Evolutionary conservation across 2,113 vertebrate species (phyloP), one percentile per base, ranked within the genome.

Genomic region (Semicossyphus pulcher): DNA sequence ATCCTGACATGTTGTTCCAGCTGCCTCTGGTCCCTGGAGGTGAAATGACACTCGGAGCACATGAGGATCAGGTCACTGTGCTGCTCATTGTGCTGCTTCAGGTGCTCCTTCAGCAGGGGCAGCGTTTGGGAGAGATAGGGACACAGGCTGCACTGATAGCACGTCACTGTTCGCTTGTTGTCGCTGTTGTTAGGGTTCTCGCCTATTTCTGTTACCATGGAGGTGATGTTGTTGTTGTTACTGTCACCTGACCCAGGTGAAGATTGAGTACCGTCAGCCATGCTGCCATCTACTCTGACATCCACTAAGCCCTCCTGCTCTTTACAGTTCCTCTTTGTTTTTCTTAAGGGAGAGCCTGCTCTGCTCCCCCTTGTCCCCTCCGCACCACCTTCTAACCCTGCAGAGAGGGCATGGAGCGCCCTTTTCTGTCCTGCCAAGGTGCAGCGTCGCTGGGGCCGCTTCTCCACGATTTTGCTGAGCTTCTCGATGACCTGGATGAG

Each of bases 401-500:
- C 87, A 16, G 57, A 60, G 0, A 69, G 42, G 26, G 64, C 25
- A 80, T 82, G 58, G 36, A 92, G 89, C 4, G 91, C 82, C 47
- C 96, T 94, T 75, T 98, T 98, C 69, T 94, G 96, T 62, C 94
- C 95, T 37, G 94, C 93, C n/a, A 95, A 44, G 47, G 93, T 78
- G 81, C 94, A 96, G 85, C 92, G 95, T 29, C 94, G 86, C 83
- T 89, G 94, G 1, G 96, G 95, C 41, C 94, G 95, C 84, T 97
- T 95, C 83, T 97, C 96, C 52, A 99, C 97, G 32, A 99, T 99
- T 89, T 95, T 97, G 89, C 96, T 98, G 79, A 99, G 94, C 72
- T 99, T 99, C 86, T 99, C 95, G 28, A 99, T 99, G 68, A 99
- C 97, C 10, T 97, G 95, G 80, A 98, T 96, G 44, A 99, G 92